Evolutionary conservation across 1,140 invertebrate species (phyloP).

Genomic region (Drosophila tani): DNA sequence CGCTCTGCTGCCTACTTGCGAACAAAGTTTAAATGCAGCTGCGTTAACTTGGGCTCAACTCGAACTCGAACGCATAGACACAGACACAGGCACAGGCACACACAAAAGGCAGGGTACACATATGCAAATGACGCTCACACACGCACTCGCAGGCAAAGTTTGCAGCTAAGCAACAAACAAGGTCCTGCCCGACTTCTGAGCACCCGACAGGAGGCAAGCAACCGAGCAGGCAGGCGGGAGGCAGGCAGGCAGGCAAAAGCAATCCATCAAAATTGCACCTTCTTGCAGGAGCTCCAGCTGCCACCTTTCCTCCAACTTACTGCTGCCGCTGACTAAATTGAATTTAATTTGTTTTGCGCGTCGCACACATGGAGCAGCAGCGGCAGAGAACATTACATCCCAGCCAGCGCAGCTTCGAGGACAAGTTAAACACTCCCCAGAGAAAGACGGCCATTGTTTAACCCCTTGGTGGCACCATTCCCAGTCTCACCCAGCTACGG

Average conservation of each 20-base stretch:
- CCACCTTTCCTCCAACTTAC: constrained; percentile 14
- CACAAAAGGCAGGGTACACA: constrained; percentile 13
- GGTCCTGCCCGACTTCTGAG: constrained; percentile 53
- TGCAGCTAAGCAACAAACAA: constrained; percentile 83
- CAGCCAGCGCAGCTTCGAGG: constrained; percentile 38
- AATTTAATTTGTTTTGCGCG: constrained; percentile 83
- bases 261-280: constrained; percentile 85
- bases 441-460: constrained; percentile 73
- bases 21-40: constrained; percentile 79
- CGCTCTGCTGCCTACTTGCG: constrained; percentile 35
- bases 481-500: neutral
- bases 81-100: constrained; percentile 15
- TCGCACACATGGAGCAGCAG: constrained; percentile 59
- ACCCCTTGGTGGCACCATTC: constrained; percentile 60
- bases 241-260: constrained; percentile 61
- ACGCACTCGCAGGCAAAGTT: constrained; percentile 60
- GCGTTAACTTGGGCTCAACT: constrained; percentile 71
- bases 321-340: constrained; percentile 74
- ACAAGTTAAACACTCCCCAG: constrained; percentile 79
- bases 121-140: constrained; percentile 30
- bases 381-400: constrained; percentile 68
- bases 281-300: constrained; percentile 62
- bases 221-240: constrained; percentile 36
- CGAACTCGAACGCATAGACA: constrained; percentile 15
- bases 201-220: constrained; percentile 41